These are phyloP conservation scores for Microplitis manilae DNA, from an alignment of 2,888 invertebrate genomes.

Conservation along the genomic window DNA sequence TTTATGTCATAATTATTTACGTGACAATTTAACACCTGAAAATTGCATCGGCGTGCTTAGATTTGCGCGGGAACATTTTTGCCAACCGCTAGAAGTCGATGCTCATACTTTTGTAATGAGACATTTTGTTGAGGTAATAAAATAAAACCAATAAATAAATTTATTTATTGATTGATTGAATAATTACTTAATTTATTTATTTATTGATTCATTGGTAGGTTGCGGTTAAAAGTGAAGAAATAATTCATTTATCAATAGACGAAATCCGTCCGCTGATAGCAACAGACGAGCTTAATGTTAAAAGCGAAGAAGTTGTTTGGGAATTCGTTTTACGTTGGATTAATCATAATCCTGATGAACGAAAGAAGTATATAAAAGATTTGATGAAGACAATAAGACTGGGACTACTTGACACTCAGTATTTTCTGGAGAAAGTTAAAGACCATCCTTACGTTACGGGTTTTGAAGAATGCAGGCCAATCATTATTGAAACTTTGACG, in stretches of 20 bases:
- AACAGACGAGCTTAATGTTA: slow-evolving; percentile 88
- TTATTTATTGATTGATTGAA: not conserved
- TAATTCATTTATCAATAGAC: slow-evolving; percentile 80
- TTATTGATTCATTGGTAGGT: slow-evolving; percentile 69
- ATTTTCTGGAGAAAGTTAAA: slow-evolving; percentile 91
- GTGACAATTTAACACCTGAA: slow-evolving; percentile 78
- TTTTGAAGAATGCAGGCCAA: slow-evolving; percentile 87
- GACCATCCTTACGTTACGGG: slow-evolving; percentile 89
- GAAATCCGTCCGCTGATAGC: slow-evolving; percentile 85
- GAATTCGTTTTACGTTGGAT: slow-evolving; percentile 91
- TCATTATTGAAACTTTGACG: slow-evolving; percentile 91
- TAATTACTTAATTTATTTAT: not conserved
- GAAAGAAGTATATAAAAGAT: slow-evolving; percentile 83
- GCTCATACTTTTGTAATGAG: slow-evolving; percentile 82
- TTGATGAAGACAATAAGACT: slow-evolving; percentile 87
- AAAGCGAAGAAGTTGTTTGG: slow-evolving; percentile 91
- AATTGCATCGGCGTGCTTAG: slow-evolving; percentile 90
- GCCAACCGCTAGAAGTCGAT: slow-evolving; percentile 79
- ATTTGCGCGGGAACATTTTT: slow-evolving; percentile 86
- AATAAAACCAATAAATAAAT: not conserved
- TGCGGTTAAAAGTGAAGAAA: slow-evolving; percentile 81
- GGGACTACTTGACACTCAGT: slow-evolving; percentile 89
- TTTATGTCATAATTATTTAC: slow-evolving; percentile 85
- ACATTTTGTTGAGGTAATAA: slow-evolving; percentile 78
- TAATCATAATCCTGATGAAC: slow-evolving; percentile 80